Percentiles rank a stretch among this genome's conserved stretches.
phyloP scores from a whole-genome alignment of 2,113 vertebrate species.

The Dipodomys stephensi region DNA sequence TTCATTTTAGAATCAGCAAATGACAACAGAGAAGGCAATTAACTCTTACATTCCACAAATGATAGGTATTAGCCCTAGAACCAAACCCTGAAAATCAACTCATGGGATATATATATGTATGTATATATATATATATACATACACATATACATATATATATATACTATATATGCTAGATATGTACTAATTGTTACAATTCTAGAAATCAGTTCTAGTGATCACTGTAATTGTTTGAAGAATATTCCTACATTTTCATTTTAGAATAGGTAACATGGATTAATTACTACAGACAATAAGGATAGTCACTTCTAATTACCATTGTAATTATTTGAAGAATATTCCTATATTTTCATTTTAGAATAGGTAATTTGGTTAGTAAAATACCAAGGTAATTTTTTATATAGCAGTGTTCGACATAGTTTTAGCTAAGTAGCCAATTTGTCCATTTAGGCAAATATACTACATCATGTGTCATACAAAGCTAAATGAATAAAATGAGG shows the following conservation, averaged over 20 bases:
- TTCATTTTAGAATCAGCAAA: conserved; percentile 21
- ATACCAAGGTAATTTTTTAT: not conserved
- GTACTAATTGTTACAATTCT: not conserved
- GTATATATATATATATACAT: no score
- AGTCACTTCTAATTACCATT: not conserved
- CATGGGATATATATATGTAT: not conserved
- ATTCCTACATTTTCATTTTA: not conserved
- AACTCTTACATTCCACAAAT: not conserved
- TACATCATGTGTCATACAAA: not conserved
- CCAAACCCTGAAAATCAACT: not conserved
- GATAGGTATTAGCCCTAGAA: not conserved
- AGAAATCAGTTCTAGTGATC: not conserved
- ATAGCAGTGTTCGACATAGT: not conserved
- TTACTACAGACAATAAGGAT: not conserved
- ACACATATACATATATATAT: no score
- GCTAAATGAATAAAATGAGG: not conserved
- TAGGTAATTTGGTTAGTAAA: not conserved
- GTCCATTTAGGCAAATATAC: not conserved
- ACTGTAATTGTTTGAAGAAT: not conserved
- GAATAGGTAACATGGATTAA: not conserved
- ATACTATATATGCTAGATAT: no score
- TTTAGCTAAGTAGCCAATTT: not conserved
- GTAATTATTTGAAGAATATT: not conserved
- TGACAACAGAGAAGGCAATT: not conserved
- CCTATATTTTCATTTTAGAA: not conserved